phyloP scores from a whole-genome alignment of 1,140 invertebrate species.

The Nomia melanderi region DNA sequence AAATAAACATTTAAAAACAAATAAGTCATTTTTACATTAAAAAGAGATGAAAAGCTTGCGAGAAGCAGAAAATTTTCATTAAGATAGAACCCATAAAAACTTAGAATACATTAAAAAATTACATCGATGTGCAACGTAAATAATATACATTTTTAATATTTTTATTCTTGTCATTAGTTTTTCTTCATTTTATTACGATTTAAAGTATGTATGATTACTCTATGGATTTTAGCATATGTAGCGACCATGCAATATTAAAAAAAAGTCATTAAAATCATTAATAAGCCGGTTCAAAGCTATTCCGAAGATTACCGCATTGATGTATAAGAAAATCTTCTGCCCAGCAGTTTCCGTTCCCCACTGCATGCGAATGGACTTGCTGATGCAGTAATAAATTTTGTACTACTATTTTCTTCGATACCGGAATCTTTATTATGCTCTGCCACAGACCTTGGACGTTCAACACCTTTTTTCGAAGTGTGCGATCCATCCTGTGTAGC shows the following conservation, averaged over 20 bases:
- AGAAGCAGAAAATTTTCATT: conserved; percentile 25
- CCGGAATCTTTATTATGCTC: conserved; percentile 72
- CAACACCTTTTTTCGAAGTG: conserved; percentile 68
- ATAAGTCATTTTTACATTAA: not conserved
- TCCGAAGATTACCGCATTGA: conserved; percentile 73
- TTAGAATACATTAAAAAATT: conserved; percentile 24
- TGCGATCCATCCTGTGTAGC: conserved; percentile 64
- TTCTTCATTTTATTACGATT: not conserved
- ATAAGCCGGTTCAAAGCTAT: conserved; percentile 36
- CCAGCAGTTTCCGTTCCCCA: conserved; percentile 81
- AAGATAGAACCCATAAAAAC: conserved; percentile 24
- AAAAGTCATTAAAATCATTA: conserved; percentile 44
- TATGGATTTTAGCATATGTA: conserved; percentile 15
- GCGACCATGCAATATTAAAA: conserved; percentile 34
- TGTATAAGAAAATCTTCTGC: conserved; percentile 85
- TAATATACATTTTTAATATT: conserved; percentile 1
- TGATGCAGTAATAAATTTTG: conserved; percentile 75
- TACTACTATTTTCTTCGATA: conserved; percentile 66
- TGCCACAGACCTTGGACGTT: conserved; percentile 74
- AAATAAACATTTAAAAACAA: conserved; percentile 24
- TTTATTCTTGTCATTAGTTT: not conserved
- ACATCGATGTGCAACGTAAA: conserved; percentile 14
- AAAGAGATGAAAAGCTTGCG: not conserved
- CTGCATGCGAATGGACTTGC: conserved; percentile 75
- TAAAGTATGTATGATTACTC: not conserved